Base-by-base conservation (phyloP, 2,888 invertebrate species). In the Leuctra nigra region DNA sequence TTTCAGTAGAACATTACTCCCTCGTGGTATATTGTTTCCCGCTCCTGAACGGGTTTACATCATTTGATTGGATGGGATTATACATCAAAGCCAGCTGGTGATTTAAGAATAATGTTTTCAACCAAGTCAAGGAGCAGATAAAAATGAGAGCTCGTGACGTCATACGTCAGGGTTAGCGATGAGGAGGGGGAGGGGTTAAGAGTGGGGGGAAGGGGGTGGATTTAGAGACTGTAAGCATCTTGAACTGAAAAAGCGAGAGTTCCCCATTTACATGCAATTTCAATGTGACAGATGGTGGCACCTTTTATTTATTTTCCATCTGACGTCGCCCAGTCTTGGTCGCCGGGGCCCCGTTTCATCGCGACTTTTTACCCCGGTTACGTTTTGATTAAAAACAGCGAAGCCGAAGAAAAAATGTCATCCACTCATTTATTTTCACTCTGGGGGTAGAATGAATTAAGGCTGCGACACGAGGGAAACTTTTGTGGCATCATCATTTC, bases 241-340 rank as follows among this genome's bases (percentile, higher is more conserved):
- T 29, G 29, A 29, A 29, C 29, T 29, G 29, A 29, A 29, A 29
- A 29, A 29, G 11, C 11, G 29, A 29, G 29, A 29, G 29, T 29
- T 11, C 29, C 55, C 53, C 56, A 53, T 56, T 56, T 56, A 53
- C 56, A 56, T 56, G 53, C 52, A 53, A 53, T 55, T 57, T 57
- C 57, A 44, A 46, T 53, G 57, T 53, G 57, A 57, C 57, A 57
- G 57, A 57, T 57, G 57, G 57, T 46, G 35, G 14, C 53, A 53
- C 57, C 53, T 57, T 53, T 53, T 57, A 57, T 57, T 53, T 44
- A 53, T 46, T 35, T 36, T 24, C 24, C 53, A 57, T 57, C 53
- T 57, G 57, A 57, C 46, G 50, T 50, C 22, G 41, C 41, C 23
- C 6, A 29, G 50, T 33, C 50, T 50, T 50, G 33, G 6, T 35